These are phyloP conservation scores for Triplophysa rosa DNA, from an alignment of 2,113 vertebrate species.

Conservation along the genomic window DNA sequence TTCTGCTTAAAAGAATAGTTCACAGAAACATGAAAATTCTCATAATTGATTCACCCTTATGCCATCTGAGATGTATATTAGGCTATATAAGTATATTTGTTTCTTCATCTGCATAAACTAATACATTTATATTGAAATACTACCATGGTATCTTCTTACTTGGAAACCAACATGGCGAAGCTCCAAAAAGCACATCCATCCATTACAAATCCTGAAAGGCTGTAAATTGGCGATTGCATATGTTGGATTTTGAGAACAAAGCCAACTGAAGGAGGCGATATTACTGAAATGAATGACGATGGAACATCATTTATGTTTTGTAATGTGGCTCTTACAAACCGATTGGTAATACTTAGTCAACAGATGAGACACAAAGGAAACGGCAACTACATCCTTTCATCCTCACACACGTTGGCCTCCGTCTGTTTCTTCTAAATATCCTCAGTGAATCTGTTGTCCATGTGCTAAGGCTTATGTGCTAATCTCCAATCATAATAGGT, in stretches of 20 bases:
- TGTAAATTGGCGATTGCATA: not conserved
- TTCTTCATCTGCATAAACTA: too few species aligned
- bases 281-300: constrained; percentile 5
- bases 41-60: too few species aligned
- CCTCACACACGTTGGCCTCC: not conserved
- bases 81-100: too few species aligned
- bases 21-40: too few species aligned
- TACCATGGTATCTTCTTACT: too few species aligned
- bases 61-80: too few species aligned
- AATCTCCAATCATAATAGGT: constrained; percentile 39
- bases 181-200: not conserved
- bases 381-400: constrained; percentile 23
- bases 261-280: constrained; percentile 10
- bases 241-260: constrained; percentile 9
- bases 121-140: too few species aligned
- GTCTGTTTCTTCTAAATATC: constrained; percentile 18
- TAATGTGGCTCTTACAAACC: not conserved
- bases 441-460: constrained; percentile 23
- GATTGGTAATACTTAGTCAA: constrained; percentile 24
- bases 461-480: constrained; percentile 30
- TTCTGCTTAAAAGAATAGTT: not conserved
- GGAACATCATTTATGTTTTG: not conserved
- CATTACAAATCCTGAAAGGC: constrained; percentile 4
- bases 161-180: too few species aligned
- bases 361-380: constrained; percentile 29